Percentiles rank a stretch among this genome's conserved stretches.
Evolutionary conservation across 2,113 vertebrate species (phyloP).

Genomic region (Sinocyclocheilus maitianheensis): DNA sequence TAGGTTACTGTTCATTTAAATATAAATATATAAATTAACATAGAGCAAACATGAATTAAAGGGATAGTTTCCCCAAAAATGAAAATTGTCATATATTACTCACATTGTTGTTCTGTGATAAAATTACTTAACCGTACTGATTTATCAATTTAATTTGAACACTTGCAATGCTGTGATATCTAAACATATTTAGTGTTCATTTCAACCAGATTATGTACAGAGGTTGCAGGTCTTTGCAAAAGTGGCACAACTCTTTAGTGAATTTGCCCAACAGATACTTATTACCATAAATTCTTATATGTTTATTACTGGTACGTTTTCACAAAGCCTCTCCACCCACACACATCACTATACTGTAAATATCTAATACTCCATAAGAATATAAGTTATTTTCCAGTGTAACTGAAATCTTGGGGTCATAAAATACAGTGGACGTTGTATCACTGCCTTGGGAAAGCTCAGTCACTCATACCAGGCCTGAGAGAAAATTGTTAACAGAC

Average conservation of each 20-base stretch:
- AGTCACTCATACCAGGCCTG: not conserved
- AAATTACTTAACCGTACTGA: no score
- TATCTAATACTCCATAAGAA: conserved; percentile 16
- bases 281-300: not conserved
- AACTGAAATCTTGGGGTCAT: not conserved
- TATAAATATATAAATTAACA: no score
- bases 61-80: no score
- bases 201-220: not conserved
- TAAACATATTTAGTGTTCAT: not conserved
- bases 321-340: conserved; percentile 13
- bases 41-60: no score
- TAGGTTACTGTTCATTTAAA: not conserved
- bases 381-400: conserved; percentile 23
- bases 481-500: conserved; percentile 16
- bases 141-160: not conserved
- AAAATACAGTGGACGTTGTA: conserved; percentile 21
- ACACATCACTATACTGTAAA: not conserved
- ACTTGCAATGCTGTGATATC: not conserved
- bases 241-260: not conserved
- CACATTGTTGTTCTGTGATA: no score
- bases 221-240: not conserved
- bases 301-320: conserved; percentile 8
- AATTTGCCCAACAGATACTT: not conserved
- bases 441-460: not conserved
- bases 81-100: no score